phyloP scores from a whole-genome alignment of 1,140 invertebrate genomes.

The Mesaphorura yosii region DNA sequence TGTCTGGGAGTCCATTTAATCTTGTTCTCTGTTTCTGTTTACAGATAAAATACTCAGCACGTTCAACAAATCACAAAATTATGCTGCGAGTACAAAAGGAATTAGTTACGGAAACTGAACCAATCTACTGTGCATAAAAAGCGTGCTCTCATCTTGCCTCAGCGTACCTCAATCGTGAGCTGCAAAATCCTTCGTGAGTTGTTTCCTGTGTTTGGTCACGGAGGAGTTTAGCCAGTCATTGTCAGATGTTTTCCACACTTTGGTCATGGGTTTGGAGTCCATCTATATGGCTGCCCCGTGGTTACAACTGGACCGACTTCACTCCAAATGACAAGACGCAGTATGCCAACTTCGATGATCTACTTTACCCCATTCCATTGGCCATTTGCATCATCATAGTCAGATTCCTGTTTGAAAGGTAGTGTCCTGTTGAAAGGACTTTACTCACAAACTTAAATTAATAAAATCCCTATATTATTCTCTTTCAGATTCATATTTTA shows the following conservation, averaged over 20 bases:
- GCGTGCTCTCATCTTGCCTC: no score
- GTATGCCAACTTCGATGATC: slow-evolving; percentile 68
- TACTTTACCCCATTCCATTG: slow-evolving; percentile 66
- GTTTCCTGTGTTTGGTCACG: no score
- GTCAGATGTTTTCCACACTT: slow-evolving; percentile 26
- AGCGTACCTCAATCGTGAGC: no score
- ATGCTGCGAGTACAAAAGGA: no score
- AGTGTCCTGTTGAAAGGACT: slow-evolving; percentile 31
- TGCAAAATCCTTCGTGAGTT: no score
- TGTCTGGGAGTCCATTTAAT: no score
- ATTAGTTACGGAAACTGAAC: no score
- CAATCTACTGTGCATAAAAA: no score
- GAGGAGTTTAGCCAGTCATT: no score
- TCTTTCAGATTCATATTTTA: slow-evolving; percentile 46
- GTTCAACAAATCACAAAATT: no score
- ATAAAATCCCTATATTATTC: not conserved
- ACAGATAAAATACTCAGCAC: no score
- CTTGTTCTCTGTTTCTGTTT: no score
- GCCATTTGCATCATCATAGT: slow-evolving; percentile 60
- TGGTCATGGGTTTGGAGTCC: slow-evolving; percentile 64
- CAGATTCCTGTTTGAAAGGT: slow-evolving; percentile 71
- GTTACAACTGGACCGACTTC: slow-evolving; percentile 74
- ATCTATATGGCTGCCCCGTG: slow-evolving; percentile 74
- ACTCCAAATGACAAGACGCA: slow-evolving; percentile 60
- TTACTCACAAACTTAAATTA: not conserved